Conservation (phyloP, 2,113 vertebrate species). For the Ptyas mucosa region DNA sequence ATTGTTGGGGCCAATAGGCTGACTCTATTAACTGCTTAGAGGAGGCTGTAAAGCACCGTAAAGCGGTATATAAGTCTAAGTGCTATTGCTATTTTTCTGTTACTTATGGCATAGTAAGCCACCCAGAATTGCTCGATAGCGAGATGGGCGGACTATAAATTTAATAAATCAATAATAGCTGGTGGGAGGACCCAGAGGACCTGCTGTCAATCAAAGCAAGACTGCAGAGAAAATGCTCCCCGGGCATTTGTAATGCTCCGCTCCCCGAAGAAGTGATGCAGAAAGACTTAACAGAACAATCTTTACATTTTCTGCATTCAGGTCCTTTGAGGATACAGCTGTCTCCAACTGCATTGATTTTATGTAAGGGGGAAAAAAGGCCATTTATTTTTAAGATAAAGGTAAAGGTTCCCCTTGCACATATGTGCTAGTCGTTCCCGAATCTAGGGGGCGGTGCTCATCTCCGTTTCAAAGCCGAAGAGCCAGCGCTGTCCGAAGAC, state of each 20-base stretch:
- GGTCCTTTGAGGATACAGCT: background rate
- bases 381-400: no score
- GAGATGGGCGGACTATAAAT: background rate
- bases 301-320: background rate
- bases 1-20: background rate
- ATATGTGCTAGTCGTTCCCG: no score
- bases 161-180: background rate
- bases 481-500: no score
- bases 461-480: no score
- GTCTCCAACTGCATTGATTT: background rate
- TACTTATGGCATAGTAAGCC: background rate
- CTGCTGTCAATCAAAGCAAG: background rate
- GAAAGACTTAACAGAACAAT: background rate
- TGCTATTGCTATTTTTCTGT: background rate
- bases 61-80: background rate
- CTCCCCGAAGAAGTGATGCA: background rate
- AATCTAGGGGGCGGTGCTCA: no score
- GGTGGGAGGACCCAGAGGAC: background rate
- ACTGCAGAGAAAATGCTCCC: background rate
- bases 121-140: background rate
- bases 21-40: background rate
- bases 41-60: background rate
- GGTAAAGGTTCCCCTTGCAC: no score
- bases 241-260: background rate
- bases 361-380: fast-evolving